A percentile compares a stretch with the other conserved stretches of the same genome.
These are phyloP conservation scores for Dynastes maya DNA, from an alignment of 2,888 invertebrate genomes.

Conservation along the genomic window DNA sequence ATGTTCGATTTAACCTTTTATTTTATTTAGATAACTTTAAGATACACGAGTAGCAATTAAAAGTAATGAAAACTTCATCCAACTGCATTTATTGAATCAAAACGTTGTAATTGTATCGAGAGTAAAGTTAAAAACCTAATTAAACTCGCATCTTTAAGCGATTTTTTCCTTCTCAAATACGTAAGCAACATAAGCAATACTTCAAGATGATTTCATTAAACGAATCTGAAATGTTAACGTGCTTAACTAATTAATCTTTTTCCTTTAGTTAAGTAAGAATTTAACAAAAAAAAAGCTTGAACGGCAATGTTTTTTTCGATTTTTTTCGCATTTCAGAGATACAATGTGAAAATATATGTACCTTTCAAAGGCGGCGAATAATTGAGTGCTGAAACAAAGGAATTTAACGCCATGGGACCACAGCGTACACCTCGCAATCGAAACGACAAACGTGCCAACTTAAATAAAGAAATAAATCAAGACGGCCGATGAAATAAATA, in stretches of 20 bases:
- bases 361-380: constrained; percentile 39
- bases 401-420: constrained; percentile 26
- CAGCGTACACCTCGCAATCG: constrained; percentile 25
- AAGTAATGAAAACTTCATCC: constrained; percentile 23
- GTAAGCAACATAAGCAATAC: too few relatives aligned
- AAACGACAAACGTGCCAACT: constrained; percentile 40
- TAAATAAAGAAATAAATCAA: constrained; percentile 51
- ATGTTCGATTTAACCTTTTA: background rate
- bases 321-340: background rate
- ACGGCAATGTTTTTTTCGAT: background rate
- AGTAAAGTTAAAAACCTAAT: constrained; percentile 5
- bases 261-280: constrained; percentile 9
- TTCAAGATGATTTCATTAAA: constrained; percentile 1
- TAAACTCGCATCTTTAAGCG: constrained; percentile 1
- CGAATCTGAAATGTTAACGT: background rate
- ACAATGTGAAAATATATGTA: constrained; percentile 37
- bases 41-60: constrained; percentile 5
- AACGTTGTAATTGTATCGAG: background rate
- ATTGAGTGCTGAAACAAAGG: constrained; percentile 41
- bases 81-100: background rate
- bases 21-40: background rate
- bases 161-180: background rate
- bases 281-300: background rate
- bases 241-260: background rate
- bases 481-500: constrained; percentile 36